These are phyloP conservation scores for Drosophila barbarae DNA, from an alignment of 2,888 invertebrate genomes.

Conservation along the genomic window DNA sequence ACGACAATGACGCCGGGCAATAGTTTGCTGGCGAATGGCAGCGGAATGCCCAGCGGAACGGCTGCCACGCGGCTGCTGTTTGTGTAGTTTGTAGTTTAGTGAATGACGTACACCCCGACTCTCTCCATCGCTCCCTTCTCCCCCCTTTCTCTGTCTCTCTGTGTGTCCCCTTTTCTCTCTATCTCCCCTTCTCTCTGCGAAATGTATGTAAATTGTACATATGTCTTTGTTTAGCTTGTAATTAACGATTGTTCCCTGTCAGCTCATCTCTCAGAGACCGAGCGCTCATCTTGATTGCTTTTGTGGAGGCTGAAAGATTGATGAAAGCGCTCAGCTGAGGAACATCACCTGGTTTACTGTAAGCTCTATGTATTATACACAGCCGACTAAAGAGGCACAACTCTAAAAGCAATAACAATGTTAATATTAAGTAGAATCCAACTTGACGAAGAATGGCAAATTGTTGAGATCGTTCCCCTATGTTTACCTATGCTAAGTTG, in stretches of 20 bases:
- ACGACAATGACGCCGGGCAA: slow-evolving; percentile 46
- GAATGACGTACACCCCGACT: slow-evolving; percentile 19
- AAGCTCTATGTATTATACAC: slow-evolving; percentile 4
- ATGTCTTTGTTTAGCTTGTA: neutral
- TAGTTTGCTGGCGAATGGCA: slow-evolving; percentile 75
- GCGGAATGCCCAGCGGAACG: slow-evolving; percentile 69
- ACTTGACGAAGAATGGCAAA: neutral
- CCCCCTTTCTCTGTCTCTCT: neutral
- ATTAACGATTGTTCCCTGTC: neutral
- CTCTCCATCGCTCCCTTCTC: neutral
- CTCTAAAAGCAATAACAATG: neutral
- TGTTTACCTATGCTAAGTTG: slow-evolving; percentile 1
- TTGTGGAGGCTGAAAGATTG: neutral
- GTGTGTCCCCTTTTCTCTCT: neutral
- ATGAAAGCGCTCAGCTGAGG: neutral
- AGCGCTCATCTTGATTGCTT: neutral
- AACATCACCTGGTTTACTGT: neutral
- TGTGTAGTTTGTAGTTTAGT: slow-evolving; percentile 73
- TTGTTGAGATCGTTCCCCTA: no score
- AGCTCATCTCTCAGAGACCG: neutral
- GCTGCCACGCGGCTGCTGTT: slow-evolving; percentile 76
- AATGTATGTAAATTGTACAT: slow-evolving; percentile 5
- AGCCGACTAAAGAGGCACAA: slow-evolving; percentile 20
- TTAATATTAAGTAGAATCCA: slow-evolving; percentile 1
- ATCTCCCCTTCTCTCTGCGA: neutral